Percentiles rank a stretch among this genome's conserved stretches.
Evolutionary conservation across 1,140 invertebrate genomes (phyloP).

Genomic region (Trichoplusia ni): DNA sequence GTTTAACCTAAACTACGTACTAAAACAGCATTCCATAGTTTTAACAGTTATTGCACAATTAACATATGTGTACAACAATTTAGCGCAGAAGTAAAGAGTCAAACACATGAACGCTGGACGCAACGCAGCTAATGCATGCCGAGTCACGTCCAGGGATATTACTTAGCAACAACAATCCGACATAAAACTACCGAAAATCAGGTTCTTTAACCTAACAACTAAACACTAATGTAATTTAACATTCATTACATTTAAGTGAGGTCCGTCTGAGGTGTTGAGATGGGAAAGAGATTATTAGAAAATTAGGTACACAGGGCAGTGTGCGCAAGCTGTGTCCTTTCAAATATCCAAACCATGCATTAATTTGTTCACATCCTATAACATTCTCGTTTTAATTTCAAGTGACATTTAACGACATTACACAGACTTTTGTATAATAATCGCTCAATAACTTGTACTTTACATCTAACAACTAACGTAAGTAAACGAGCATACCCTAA

Average conservation of each 20-base stretch:
- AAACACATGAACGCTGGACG: neutral
- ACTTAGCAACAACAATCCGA: constrained; percentile 17
- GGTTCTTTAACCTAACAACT: constrained; percentile 5
- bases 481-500: constrained; percentile 21
- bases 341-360: constrained; percentile 11
- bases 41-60: constrained; percentile 47
- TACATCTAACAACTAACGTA: constrained; percentile 19
- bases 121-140: neutral
- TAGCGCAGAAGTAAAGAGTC: constrained; percentile 25
- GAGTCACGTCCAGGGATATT: neutral
- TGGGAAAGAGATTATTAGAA: constrained; percentile 30
- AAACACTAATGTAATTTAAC: constrained; percentile 23
- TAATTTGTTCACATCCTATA: constrained; percentile 17
- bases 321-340: constrained; percentile 11
- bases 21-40: constrained; percentile 42
- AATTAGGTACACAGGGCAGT: constrained; percentile 15
- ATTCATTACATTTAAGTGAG: constrained; percentile 39
- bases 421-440: constrained; percentile 13
- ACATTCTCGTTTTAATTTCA: constrained; percentile 15
- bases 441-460: constrained; percentile 23
- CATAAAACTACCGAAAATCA: constrained; percentile 8
- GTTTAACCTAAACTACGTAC: constrained; percentile 43
- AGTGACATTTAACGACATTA: constrained; percentile 18
- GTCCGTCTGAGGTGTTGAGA: constrained; percentile 29
- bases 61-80: constrained; percentile 39